phyloP scores from a whole-genome alignment of 2,113 vertebrate genomes.

The Myodes glareolus region DNA sequence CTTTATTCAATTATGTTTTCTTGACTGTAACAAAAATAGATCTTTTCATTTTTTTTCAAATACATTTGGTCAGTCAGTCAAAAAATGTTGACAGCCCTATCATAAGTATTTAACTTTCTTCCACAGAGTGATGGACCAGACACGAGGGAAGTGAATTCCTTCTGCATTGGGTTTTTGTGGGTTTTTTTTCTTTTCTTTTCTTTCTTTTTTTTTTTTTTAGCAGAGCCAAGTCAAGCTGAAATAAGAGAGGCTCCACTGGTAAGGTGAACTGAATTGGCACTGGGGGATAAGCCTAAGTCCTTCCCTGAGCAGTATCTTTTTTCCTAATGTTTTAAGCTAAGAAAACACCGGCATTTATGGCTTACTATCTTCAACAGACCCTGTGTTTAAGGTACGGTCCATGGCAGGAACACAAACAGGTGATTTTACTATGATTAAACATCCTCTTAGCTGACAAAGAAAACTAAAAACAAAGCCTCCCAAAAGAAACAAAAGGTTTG shows the following conservation, averaged over 20 bases:
- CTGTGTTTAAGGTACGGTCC: background rate
- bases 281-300: too few relatives aligned
- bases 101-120: slow-evolving; percentile 6
- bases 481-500: background rate
- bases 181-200: too few relatives aligned
- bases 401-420: background rate
- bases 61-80: slow-evolving; percentile 4
- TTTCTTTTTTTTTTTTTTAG: background rate
- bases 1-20: slow-evolving; percentile 39
- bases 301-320: background rate
- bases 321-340: background rate
- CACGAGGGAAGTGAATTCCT: background rate
- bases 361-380: background rate
- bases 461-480: background rate
- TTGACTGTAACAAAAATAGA: slow-evolving; percentile 45
- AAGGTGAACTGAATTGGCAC: background rate
- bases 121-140: background rate
- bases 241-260: background rate
- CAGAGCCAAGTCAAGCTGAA: background rate
- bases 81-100: slow-evolving; percentile 27
- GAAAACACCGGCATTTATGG: background rate
- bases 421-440: background rate
- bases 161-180: background rate
- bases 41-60: background rate
- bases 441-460: background rate